Evolutionary conservation across 2,888 invertebrate species (phyloP), one percentile per base, ranked within the genome.

Genomic region (Troides helena): DNA sequence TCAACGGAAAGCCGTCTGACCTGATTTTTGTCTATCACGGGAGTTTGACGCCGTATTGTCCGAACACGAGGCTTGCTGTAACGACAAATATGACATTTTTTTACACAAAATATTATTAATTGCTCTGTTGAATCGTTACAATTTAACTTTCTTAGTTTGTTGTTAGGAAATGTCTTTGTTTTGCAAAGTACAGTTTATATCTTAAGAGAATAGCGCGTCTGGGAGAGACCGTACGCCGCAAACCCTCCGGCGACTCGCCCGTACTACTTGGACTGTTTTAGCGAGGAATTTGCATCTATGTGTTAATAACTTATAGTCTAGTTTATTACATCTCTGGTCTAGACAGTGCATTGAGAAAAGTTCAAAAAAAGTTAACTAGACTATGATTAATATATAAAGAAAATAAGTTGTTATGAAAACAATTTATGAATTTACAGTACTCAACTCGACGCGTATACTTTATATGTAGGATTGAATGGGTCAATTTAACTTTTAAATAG

Each of bases 1-100:
- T 90, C 89, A 89, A 84, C 84, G 82, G 79, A 85, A 86, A 86
- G 86, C 87, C 85, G 84, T 79, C 84, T 86, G 88, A 88, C 87
- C 87, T 87, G 85, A 86, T 90, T 85, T 87, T 85, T 85, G 83
- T 84, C 82, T 83, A 84, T 86, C 84, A 81, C 77, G 82, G 83
- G 82, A 85, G 83, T 43, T 81, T 75, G 75, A 76, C 79, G 80
- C 80, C 81, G 81, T 83, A 80, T 77, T 82, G 80, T 79, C 76
- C 78, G 75, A 75, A 79, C 75, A 75, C 75, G 74, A 66, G 62
- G 53, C 30, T 46, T 69, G 75, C 78, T 77, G 77, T 25, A 46
- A 46, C 12, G 14, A 46, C 14, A 46, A 46, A 14, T 46, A 2
- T 1, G 46, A 12, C 14, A 14, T 46, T 46, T 39, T 39, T 39